Evolutionary conservation across 2,113 vertebrate genomes (phyloP).

Genomic region (Jaculus jaculus): DNA sequence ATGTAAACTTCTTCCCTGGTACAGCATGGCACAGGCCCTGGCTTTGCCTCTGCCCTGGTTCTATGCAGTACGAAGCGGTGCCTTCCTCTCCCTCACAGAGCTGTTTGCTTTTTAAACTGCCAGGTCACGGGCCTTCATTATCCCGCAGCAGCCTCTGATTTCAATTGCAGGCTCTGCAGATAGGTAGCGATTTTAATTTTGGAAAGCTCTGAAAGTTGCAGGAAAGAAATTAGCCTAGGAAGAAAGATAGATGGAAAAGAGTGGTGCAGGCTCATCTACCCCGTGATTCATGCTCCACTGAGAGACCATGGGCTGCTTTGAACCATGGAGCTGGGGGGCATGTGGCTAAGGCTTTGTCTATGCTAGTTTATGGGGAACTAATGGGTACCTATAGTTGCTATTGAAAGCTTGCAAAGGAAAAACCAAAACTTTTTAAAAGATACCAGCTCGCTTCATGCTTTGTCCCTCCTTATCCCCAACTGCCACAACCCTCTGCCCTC

Average conservation of each 20-base stretch:
- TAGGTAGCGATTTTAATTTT: constrained; percentile 55
- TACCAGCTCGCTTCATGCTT: not conserved
- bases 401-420: constrained; percentile 1
- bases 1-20: not conserved
- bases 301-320: not conserved
- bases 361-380: not conserved
- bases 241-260: not conserved
- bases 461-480: not conserved
- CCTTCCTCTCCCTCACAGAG: not conserved
- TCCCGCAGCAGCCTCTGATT: constrained; percentile 42
- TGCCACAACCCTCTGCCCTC: not conserved
- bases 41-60: not conserved
- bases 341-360: not conserved
- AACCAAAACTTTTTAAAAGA: not conserved
- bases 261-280: not conserved
- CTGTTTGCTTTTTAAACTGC: not conserved
- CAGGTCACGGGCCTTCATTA: constrained; percentile 47
- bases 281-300: not conserved
- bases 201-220: constrained; percentile 38
- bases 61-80: rapidly evolving
- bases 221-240: constrained; percentile 23
- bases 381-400: not conserved
- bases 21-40: not conserved
- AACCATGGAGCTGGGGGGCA: not conserved
- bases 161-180: not conserved